Evolutionary conservation across 2,113 vertebrate species (phyloP).

Genomic region (Lepus americanus): DNA sequence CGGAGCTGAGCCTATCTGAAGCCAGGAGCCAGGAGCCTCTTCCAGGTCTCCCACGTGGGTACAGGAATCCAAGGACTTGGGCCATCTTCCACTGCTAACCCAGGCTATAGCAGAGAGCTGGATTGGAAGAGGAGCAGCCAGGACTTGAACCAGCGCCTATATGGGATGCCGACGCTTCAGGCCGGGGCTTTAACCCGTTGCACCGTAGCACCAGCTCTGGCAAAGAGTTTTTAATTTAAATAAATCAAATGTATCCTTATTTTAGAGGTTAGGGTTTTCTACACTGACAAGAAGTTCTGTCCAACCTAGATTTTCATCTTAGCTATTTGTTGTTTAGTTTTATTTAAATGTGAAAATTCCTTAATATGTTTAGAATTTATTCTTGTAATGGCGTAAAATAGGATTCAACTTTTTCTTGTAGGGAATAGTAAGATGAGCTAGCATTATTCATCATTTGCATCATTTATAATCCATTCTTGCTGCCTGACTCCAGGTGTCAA

Average conservation of each 20-base stretch:
- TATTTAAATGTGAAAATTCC: neutral
- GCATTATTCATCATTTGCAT: neutral
- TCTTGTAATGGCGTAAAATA: neutral
- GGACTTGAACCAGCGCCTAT: too few relatives aligned
- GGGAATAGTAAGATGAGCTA: neutral
- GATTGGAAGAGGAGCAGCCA: too few relatives aligned
- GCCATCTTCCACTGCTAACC: too few relatives aligned
- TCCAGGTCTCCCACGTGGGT: too few relatives aligned
- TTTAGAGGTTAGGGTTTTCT: neutral
- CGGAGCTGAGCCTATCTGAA: too few relatives aligned
- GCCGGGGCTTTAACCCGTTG: too few relatives aligned
- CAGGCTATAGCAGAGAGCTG: too few relatives aligned
- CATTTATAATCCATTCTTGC: neutral
- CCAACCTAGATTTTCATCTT: conserved; percentile 1
- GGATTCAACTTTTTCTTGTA: neutral
- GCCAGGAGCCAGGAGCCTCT: too few relatives aligned
- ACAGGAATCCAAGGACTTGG: too few relatives aligned
- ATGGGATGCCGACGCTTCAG: too few relatives aligned
- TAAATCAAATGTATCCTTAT: neutral
- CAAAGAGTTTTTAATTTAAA: neutral
- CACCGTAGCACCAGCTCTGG: too few relatives aligned
- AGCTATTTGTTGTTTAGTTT: conserved; percentile 16
- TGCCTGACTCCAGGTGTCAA: neutral
- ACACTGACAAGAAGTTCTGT: neutral
- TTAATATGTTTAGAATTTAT: neutral